A percentile compares a stretch with the other conserved stretches of the same genome.
phyloP scores from a whole-genome alignment of 2,888 invertebrate genomes.

The Microctonus aethiopoides region DNA sequence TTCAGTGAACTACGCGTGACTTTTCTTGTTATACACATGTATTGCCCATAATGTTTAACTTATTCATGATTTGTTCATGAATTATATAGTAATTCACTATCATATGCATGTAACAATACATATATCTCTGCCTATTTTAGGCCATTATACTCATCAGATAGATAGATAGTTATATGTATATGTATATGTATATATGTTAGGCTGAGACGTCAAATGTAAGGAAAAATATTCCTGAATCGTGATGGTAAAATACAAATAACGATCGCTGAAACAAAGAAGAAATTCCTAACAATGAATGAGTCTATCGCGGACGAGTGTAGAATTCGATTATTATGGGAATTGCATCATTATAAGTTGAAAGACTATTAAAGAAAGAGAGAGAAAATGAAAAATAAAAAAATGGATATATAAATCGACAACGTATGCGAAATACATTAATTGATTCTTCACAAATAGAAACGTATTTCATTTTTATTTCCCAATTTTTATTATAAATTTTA shows the following conservation, averaged over 20 bases:
- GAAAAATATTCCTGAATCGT: slow-evolving; percentile 38
- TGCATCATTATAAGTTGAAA: slow-evolving; percentile 44
- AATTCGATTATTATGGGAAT: slow-evolving; percentile 52
- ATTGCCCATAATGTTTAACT: slow-evolving; percentile 7
- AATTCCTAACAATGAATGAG: slow-evolving; percentile 40
- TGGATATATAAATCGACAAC: not conserved
- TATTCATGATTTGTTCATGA: slow-evolving; percentile 20
- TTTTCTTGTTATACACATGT: slow-evolving; percentile 1
- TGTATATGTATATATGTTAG: not conserved
- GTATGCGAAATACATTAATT: not conserved
- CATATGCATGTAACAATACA: not conserved
- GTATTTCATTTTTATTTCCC: not conserved
- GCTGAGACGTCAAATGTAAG: slow-evolving; percentile 6
- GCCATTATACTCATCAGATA: not conserved
- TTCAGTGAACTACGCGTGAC: not conserved
- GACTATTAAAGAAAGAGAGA: not conserved
- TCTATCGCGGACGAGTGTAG: slow-evolving; percentile 40
- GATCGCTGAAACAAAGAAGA: slow-evolving; percentile 34
- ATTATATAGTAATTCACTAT: not conserved
- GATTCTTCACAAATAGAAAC: slow-evolving; percentile 14
- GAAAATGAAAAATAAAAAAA: not conserved
- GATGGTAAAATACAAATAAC: slow-evolving; percentile 22
- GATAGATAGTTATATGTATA: too few relatives aligned
- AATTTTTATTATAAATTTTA: not conserved
- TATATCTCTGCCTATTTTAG: slow-evolving; percentile 6